These are phyloP conservation scores for Ormyrus pomaceus DNA, from an alignment of 2,888 invertebrate species.

Conservation along the genomic window DNA sequence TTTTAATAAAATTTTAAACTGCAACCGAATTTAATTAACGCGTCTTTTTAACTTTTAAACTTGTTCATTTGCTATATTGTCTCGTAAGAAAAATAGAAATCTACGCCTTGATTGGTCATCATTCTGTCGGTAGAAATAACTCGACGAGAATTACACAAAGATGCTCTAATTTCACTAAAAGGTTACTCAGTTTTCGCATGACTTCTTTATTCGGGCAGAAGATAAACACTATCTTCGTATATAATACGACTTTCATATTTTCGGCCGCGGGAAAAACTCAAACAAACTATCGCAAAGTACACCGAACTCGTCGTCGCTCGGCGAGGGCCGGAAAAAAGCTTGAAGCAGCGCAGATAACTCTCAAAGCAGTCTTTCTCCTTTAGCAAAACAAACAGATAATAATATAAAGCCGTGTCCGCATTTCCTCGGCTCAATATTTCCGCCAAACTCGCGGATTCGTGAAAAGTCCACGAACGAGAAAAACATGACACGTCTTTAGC, in stretches of 20 bases:
- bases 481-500: too few species aligned
- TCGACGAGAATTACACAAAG: too few species aligned
- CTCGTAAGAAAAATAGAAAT: too few species aligned
- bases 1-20: too few species aligned
- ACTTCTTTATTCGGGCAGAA: not conserved
- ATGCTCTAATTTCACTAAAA: too few species aligned
- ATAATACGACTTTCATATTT: constrained; percentile 7
- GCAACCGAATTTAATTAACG: too few species aligned
- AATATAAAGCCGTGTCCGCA: constrained; percentile 6
- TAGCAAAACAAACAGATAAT: constrained; percentile 29
- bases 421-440: constrained; percentile 25
- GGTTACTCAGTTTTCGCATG: not conserved
- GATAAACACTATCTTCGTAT: not conserved
- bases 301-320: not conserved
- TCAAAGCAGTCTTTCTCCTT: constrained; percentile 2
- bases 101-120: too few species aligned
- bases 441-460: not conserved
- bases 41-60: too few species aligned
- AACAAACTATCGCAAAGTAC: not conserved
- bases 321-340: not conserved
- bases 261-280: not conserved
- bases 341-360: constrained; percentile 6
- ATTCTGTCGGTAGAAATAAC: too few species aligned
- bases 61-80: too few species aligned
- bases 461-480: not conserved